phyloP scores from a whole-genome alignment of 2,113 vertebrate genomes.

The Prionailurus bengalensis region DNA sequence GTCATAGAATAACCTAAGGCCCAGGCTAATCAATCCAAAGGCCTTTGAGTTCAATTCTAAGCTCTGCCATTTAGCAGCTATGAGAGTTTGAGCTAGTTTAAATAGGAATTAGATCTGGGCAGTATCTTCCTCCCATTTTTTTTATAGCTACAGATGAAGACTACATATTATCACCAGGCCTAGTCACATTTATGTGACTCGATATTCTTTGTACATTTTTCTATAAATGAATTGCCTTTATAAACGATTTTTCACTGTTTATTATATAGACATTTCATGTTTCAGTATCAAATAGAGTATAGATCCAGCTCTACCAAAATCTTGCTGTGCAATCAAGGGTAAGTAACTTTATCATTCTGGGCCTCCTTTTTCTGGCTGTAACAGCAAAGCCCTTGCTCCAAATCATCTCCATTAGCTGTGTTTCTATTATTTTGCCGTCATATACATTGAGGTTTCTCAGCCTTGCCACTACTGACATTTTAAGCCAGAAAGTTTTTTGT shows the following conservation, averaged over 20 bases:
- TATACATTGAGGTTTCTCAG: background rate
- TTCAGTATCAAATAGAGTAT: background rate
- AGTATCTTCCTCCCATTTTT: background rate
- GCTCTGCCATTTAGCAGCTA: background rate
- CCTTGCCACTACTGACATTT: background rate
- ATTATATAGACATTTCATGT: background rate
- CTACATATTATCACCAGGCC: background rate
- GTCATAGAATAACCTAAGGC: background rate
- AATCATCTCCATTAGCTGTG: background rate
- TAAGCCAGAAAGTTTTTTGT: background rate
- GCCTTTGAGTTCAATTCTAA: background rate
- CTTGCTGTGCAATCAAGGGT: background rate
- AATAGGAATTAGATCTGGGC: background rate
- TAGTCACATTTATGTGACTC: background rate
- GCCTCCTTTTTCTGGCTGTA: background rate
- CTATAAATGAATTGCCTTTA: background rate
- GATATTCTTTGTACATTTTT: slow-evolving; percentile 5
- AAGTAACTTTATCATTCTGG: background rate
- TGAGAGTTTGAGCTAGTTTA: background rate
- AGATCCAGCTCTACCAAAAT: background rate
- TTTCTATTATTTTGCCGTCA: background rate
- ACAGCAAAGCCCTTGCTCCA: background rate
- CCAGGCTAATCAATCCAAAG: background rate
- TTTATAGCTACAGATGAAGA: background rate
- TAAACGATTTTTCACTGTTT: background rate